Evolutionary conservation across 2,113 vertebrate species (phyloP), one percentile per base, ranked within the genome.

Genomic region (Sorex araneus): DNA sequence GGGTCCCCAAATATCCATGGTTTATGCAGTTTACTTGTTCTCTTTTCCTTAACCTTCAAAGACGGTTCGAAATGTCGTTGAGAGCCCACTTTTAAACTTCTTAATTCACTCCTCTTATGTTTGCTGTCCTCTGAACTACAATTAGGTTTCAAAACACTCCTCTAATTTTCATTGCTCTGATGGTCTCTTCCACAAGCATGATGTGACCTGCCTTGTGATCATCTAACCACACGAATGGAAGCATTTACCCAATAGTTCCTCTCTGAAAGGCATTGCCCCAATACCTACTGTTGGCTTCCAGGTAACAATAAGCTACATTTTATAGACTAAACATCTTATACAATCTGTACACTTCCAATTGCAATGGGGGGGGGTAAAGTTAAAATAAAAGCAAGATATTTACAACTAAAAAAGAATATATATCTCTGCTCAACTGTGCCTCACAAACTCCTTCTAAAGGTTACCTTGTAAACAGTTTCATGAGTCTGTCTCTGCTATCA

Each of bases 361-460:
- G 40, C 40, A 40, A 57, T 12, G 66, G 43, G 32, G 8, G 66
- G 78, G 40, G 40, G 40, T 40, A 77, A n/a, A 3, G 2, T 8
- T 34, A 21, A 63, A 54, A 28, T 2, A 43, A 15, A 32, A 47
- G 10, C 1, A 8, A 77, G 3, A 34, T 12, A 50, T 6, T 63
- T 30, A 21, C 0, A 32, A 66, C 54, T 79, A 45, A 25, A 80
- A 75, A 12, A 4, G 43, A 80, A 69, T n/a, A 74, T 1, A 40
- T 40, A 40, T 5, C 21, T 43, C 6, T 16, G 6, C 1, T 80
- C 0, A 4, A 8, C 8, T 60, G 4, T 1, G 27, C 0, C 1
- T 47, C 16, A 66, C 21, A 8, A 1, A 54, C 25, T 67, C 36
- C 66, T 57, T 8, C 13, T 9, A 75, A 27, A 36, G 45, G 21